phyloP scores from a whole-genome alignment of 2,888 invertebrate genomes.

The Dyspetes luteomarginatus region DNA sequence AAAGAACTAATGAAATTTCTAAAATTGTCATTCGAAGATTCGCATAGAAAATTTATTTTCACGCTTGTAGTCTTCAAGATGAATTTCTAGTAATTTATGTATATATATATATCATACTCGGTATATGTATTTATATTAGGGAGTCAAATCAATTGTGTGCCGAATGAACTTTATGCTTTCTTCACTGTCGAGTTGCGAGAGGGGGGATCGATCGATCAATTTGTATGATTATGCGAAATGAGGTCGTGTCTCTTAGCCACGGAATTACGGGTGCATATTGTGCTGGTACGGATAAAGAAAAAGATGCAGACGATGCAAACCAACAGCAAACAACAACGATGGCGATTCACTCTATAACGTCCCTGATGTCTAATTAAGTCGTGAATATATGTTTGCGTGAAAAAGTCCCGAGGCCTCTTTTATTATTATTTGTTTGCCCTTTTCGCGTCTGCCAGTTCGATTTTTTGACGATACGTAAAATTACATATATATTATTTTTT shows the following conservation, averaged over 20 bases:
- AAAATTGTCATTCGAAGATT: too few relatives aligned
- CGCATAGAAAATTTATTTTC: too few relatives aligned
- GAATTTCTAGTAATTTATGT: background rate
- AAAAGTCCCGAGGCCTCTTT: too few relatives aligned
- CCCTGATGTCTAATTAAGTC: background rate
- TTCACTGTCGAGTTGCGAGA: conserved; percentile 5
- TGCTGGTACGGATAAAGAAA: background rate
- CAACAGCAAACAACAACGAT: background rate
- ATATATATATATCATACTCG: background rate
- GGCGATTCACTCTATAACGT: background rate
- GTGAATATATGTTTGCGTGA: background rate
- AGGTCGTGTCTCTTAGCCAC: conserved; percentile 40
- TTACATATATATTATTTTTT: too few relatives aligned
- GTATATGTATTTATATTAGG: background rate
- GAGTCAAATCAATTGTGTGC: conserved; percentile 11
- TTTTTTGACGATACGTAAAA: too few relatives aligned
- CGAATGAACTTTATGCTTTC: conserved; percentile 19
- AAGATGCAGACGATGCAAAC: background rate
- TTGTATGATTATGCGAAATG: conserved; percentile 34
- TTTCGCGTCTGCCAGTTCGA: too few relatives aligned
- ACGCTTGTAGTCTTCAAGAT: background rate
- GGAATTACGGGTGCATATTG: conserved; percentile 26
- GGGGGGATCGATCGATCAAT: conserved; percentile 21
- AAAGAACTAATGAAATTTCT: too few relatives aligned
- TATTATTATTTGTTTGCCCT: too few relatives aligned